A percentile compares a stretch with the other conserved stretches of the same genome.
Conservation (phyloP, 1,140 invertebrate species). For the Colletes latitarsis region DNA sequence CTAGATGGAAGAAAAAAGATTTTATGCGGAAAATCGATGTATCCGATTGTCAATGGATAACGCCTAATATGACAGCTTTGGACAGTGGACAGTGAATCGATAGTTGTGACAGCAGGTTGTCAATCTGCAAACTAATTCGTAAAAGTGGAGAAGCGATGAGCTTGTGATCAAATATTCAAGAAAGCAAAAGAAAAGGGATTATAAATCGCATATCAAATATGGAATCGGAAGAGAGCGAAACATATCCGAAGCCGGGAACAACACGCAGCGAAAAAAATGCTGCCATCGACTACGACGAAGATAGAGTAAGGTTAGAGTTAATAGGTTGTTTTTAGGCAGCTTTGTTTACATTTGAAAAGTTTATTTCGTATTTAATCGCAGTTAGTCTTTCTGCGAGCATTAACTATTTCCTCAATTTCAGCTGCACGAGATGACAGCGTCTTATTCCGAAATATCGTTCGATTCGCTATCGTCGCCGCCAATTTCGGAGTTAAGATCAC, state of each 20-base stretch:
- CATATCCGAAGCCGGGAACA: conserved; percentile 25
- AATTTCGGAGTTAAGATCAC: conserved; percentile 74
- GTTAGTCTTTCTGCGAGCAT: background rate
- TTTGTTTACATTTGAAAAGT: background rate
- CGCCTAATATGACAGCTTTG: background rate
- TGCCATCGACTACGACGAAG: conserved; percentile 72
- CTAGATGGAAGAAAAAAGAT: background rate
- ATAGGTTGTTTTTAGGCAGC: background rate
- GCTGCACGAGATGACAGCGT: conserved; percentile 88
- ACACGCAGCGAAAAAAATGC: conserved; percentile 53
- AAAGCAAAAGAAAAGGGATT: background rate
- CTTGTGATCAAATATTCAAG: background rate
- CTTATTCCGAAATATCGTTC: conserved; percentile 92
- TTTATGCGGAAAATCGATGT: background rate
- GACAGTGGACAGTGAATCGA: background rate
- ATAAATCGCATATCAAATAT: conserved; percentile 38
- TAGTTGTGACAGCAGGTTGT: background rate
- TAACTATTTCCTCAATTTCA: conserved; percentile 55
- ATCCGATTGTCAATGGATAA: background rate
- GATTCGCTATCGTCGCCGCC: conserved; percentile 83
- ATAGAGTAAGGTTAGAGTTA: conserved; percentile 75
- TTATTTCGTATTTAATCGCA: background rate
- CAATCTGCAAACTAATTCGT: background rate
- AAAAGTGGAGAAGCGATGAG: no score
- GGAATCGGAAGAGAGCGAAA: conserved; percentile 57